Conservation (phyloP, 2,797 vertebrate genomes). For the Acanthornis magna region DNA sequence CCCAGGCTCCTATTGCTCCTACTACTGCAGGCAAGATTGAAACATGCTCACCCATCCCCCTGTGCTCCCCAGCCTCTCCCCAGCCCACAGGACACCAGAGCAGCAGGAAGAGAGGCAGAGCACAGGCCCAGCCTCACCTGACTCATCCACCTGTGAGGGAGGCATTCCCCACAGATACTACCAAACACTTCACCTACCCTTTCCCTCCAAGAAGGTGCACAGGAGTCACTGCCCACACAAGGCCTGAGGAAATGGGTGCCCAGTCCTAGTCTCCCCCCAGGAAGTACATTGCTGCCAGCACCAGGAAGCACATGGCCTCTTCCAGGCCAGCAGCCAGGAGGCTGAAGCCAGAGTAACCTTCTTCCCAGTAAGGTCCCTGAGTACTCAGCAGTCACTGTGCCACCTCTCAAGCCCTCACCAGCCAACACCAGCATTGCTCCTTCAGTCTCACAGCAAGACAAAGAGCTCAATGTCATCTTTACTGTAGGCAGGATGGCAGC, state of each 20-base stretch:
- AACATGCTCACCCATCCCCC: not conserved
- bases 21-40: not conserved
- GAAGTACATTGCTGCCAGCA: not conserved
- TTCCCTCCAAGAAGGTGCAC: not conserved
- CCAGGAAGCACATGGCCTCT: not conserved
- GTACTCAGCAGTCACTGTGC: not conserved
- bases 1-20: not conserved
- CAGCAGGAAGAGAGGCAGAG: not conserved
- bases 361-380: not conserved
- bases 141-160: not conserved
- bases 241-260: not conserved
- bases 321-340: not conserved
- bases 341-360: not conserved
- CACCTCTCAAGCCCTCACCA: not conserved
- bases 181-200: not conserved
- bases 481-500: not conserved
- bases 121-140: not conserved
- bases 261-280: not conserved
- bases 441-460: not conserved
- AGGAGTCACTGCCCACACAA: not conserved
- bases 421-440: not conserved
- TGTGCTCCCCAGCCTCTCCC: not conserved
- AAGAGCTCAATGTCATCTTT: not conserved
- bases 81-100: not conserved
- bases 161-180: not conserved